Conservation (phyloP, 2,113 vertebrate genomes). For the sheep (Ovis aries) region DNA sequence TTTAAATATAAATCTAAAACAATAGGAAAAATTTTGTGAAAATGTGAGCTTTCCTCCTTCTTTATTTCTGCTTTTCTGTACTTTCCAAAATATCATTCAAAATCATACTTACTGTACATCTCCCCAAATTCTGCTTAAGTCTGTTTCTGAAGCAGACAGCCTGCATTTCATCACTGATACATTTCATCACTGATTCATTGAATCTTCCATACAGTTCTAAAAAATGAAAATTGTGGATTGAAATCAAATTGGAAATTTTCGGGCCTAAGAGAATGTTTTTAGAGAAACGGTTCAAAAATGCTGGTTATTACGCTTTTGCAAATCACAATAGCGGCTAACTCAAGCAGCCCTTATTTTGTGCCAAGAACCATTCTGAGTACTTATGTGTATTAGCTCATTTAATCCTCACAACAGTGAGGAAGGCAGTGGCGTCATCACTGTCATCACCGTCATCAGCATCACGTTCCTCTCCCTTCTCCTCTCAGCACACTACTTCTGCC, state of each 20-base stretch:
- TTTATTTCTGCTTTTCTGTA: constrained; percentile 21
- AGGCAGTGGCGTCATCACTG: neutral
- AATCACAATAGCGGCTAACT: neutral
- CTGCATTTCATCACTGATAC: neutral
- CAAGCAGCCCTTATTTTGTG: neutral
- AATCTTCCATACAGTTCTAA: neutral
- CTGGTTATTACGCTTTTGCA: neutral
- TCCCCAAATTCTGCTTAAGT: neutral
- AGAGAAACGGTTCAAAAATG: neutral
- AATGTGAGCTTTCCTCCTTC: neutral
- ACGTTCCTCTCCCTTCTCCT: neutral
- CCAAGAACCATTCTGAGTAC: neutral
- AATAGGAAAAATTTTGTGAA: neutral
- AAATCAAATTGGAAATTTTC: neutral
- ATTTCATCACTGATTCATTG: neutral
- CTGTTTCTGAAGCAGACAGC: neutral
- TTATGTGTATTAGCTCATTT: neutral
- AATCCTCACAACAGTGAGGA: neutral
- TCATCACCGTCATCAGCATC: rapidly evolving
- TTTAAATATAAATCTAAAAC: neutral
- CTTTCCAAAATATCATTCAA: neutral
- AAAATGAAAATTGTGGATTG: neutral
- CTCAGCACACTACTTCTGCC: neutral
- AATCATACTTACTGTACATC: neutral
- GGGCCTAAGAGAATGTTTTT: neutral